phyloP scores from a whole-genome alignment of 2,888 invertebrate genomes.

The Tiphia femorata region DNA sequence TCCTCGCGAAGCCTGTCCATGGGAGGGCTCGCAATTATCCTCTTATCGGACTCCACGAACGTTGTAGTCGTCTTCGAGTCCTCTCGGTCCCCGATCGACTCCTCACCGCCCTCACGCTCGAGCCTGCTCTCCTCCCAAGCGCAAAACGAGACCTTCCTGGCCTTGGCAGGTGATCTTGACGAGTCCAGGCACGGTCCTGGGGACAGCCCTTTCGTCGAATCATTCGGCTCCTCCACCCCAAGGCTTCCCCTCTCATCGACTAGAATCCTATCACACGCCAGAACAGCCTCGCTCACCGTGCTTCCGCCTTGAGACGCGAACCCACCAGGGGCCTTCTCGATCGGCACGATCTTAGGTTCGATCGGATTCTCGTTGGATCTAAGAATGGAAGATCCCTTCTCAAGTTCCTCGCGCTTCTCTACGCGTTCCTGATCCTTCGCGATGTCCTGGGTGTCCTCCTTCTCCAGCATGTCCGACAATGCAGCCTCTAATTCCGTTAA shows the following conservation, averaged over 20 bases:
- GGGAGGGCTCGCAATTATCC: too few species aligned
- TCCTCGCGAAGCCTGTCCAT: too few species aligned
- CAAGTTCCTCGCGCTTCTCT: slow-evolving; percentile 4
- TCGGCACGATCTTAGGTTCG: slow-evolving; percentile 45
- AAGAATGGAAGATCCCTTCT: neutral
- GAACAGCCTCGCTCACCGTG: neutral
- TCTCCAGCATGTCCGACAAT: slow-evolving; percentile 64
- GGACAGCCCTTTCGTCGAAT: slow-evolving; percentile 14
- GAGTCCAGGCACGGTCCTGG: slow-evolving; percentile 23
- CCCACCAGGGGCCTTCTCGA: slow-evolving; percentile 30
- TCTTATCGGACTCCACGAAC: neutral
- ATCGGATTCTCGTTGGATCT: slow-evolving; percentile 34
- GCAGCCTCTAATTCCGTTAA: slow-evolving; percentile 63
- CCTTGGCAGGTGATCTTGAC: slow-evolving; percentile 12
- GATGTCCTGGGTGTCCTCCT: slow-evolving; percentile 35
- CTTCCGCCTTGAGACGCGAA: too few species aligned
- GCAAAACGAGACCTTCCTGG: slow-evolving; percentile 40
- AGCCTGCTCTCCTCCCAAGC: slow-evolving; percentile 36
- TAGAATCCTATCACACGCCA: slow-evolving; percentile 20
- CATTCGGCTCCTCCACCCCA: too few species aligned
- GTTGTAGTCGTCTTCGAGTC: neutral
- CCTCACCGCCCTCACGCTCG: slow-evolving; percentile 10
- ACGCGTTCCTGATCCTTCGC: neutral
- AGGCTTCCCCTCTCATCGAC: slow-evolving; percentile 21
- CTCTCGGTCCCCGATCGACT: neutral